Percentiles rank a stretch among this genome's conserved stretches.
Conservation (phyloP, 2,113 vertebrate species). For the Gnathonemus echidnorhynchus region DNA sequence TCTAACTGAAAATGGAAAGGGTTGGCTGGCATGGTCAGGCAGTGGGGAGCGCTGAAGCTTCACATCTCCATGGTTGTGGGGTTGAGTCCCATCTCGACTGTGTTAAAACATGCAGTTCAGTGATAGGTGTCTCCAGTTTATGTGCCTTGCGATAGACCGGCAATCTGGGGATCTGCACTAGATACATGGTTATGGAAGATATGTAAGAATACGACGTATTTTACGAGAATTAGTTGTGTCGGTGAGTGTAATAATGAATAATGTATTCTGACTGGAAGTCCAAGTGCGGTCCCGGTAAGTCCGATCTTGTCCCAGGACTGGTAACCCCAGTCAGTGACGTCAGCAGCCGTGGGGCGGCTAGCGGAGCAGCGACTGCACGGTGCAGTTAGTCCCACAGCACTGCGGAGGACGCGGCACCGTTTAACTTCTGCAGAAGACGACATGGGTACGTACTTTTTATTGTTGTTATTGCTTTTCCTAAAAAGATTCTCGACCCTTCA, state of each 20-base stretch:
- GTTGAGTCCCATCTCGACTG: neutral
- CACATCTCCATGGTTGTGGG: neutral
- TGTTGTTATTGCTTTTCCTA: no score
- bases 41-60: neutral
- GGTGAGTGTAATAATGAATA: neutral
- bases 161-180: neutral
- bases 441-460: constrained; percentile 6
- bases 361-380: neutral
- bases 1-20: neutral
- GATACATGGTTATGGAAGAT: neutral
- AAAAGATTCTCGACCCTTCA: neutral
- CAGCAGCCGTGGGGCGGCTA: neutral
- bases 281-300: neutral
- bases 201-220: neutral
- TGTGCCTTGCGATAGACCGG: no score
- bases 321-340: neutral
- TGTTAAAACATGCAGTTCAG: neutral
- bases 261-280: neutral
- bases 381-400: neutral
- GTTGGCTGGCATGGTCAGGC: neutral
- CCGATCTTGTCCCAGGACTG: neutral
- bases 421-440: neutral
- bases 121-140: neutral
- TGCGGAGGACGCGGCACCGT: neutral
- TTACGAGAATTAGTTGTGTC: neutral